phyloP scores from a whole-genome alignment of 2,113 vertebrate species.

The Phylloscopus whistleri region DNA sequence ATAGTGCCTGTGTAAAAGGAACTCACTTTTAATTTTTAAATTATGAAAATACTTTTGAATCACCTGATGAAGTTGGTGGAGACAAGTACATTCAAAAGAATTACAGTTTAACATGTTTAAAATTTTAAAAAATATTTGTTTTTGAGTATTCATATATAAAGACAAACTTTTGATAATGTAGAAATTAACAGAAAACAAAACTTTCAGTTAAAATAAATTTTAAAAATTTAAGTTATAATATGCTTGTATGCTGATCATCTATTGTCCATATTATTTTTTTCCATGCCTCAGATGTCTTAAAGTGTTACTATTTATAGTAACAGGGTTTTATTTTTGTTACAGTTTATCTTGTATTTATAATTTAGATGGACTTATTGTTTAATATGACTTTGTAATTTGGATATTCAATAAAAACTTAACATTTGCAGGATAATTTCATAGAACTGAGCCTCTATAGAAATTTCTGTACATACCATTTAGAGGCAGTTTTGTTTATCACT shows the following conservation, averaged over 20 bases:
- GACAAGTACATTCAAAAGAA: not conserved
- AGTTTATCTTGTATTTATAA: not conserved
- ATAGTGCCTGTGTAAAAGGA: not conserved
- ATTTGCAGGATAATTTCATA: not conserved
- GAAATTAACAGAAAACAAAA: not conserved
- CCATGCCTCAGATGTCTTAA: not conserved
- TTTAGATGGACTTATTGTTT: not conserved
- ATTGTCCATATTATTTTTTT: not conserved
- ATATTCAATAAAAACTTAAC: not conserved
- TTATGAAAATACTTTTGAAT: not conserved
- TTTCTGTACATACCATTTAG: not conserved
- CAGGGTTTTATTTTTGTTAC: not conserved
- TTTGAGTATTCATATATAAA: not conserved
- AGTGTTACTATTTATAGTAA: not conserved
- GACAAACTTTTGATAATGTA: not conserved
- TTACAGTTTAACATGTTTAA: not conserved
- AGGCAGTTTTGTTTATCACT: not conserved
- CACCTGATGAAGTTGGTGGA: not conserved
- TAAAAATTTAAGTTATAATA: not conserved
- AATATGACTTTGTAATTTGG: not conserved
- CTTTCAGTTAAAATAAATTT: not conserved
- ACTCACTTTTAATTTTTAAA: not conserved
- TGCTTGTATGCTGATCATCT: not conserved
- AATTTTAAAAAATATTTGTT: not conserved
- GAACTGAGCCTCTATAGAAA: not conserved